Percentiles rank a stretch among this genome's conserved stretches.
These are phyloP conservation scores for Tineola bisselliella DNA, from an alignment of 2,888 invertebrate genomes.

Conservation along the genomic window DNA sequence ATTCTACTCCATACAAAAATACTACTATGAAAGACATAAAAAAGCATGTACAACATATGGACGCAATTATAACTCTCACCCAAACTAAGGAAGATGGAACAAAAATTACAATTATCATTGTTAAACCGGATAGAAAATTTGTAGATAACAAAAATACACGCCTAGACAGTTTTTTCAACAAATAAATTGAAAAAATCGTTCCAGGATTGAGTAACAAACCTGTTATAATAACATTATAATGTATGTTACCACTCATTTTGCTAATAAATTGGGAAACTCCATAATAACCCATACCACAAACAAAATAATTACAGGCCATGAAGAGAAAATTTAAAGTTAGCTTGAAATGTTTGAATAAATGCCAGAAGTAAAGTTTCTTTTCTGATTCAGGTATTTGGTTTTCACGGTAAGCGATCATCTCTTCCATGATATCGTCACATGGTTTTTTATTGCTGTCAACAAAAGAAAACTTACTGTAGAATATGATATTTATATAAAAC, in stretches of 20 bases:
- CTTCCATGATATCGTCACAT: constrained; percentile 27
- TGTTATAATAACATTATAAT: constrained; percentile 79
- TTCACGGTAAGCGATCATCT: constrained; percentile 29
- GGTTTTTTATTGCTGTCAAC: constrained; percentile 32
- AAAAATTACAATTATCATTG: constrained; percentile 34
- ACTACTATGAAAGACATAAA: constrained; percentile 83
- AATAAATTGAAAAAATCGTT: constrained; percentile 64
- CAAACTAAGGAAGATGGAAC: constrained; percentile 35
- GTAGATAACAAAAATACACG: constrained; percentile 69
- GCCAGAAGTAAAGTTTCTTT: constrained; percentile 30
- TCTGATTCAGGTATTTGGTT: constrained; percentile 14
- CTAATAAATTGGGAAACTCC: constrained; percentile 83
- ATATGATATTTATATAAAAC: too few relatives aligned
- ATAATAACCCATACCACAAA: constrained; percentile 85
- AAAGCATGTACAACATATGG: constrained; percentile 78
- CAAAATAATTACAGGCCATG: constrained; percentile 77
- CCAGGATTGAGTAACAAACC: constrained; percentile 73
- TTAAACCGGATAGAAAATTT: constrained; percentile 44
- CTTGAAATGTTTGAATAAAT: constrained; percentile 47
- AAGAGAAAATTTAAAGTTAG: constrained; percentile 71
- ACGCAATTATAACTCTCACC: constrained; percentile 69
- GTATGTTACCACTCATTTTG: constrained; percentile 78
- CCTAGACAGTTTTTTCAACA: constrained; percentile 70
- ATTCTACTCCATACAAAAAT: constrained; percentile 84
- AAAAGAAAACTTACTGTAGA: neutral